Conservation (phyloP, 2,113 vertebrate species). For the Corvus hawaiiensis region DNA sequence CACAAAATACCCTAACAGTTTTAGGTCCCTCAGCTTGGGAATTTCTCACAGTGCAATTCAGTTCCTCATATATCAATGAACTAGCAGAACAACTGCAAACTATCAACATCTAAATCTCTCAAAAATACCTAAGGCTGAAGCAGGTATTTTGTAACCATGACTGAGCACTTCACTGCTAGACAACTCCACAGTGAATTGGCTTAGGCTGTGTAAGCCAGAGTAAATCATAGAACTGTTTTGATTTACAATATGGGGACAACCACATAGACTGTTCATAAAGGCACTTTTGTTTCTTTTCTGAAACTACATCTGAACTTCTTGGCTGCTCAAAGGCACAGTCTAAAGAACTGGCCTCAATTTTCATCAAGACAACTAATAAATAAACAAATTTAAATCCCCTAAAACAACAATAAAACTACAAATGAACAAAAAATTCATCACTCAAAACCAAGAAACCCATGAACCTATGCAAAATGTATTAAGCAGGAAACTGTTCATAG, state of each 20-base stretch:
- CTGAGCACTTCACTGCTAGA: not conserved
- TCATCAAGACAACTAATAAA: not conserved
- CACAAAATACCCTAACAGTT: not conserved
- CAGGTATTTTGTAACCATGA: not conserved
- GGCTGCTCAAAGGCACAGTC: not conserved
- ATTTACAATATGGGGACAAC: not conserved
- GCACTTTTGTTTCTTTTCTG: not conserved
- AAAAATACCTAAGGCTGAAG: not conserved
- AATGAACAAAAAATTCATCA: fast-evolving
- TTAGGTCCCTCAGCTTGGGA: not conserved
- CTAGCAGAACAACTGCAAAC: not conserved
- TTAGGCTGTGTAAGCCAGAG: not conserved
- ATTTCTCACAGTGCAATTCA: not conserved
- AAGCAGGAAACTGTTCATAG: not conserved
- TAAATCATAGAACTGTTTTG: not conserved
- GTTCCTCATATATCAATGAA: not conserved
- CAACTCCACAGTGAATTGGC: not conserved
- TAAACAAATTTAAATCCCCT: not conserved
- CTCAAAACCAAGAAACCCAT: not conserved
- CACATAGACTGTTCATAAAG: not conserved
- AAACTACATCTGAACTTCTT: not conserved
- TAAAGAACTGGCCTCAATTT: not conserved
- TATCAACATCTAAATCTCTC: not conserved
- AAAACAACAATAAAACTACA: too few species aligned
- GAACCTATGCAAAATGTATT: not conserved